These are phyloP conservation scores for Zaprionus ghesquierei DNA, from an alignment of 1,140 invertebrate genomes.

Conservation along the genomic window DNA sequence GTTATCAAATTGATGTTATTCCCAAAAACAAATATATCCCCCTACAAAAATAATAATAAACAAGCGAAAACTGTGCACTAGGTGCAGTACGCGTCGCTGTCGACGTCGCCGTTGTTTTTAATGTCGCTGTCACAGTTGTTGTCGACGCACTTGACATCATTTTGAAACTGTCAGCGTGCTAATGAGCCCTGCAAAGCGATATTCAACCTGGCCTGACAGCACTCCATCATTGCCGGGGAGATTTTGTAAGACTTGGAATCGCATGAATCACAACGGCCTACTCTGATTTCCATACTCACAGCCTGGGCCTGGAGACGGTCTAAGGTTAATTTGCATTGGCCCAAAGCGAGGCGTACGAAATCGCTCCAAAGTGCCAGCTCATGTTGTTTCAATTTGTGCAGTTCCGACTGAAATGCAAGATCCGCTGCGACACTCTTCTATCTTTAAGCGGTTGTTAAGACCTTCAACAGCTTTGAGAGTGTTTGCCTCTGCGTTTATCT, in stretches of 20 bases:
- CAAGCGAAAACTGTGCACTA: conserved; percentile 13
- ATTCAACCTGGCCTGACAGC: conserved; percentile 30
- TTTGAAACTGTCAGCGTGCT: conserved; percentile 68
- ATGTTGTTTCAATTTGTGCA: conserved; percentile 42
- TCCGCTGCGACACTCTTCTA: conserved; percentile 1
- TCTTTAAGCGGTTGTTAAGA: conserved; percentile 14
- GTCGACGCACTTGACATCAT: conserved; percentile 68
- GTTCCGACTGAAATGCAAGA: conserved; percentile 6
- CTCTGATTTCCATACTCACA: neutral
- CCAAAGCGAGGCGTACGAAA: conserved; percentile 3
- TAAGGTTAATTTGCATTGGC: conserved; percentile 41
- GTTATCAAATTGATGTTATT: conserved; percentile 52
- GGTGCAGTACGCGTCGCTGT: neutral
- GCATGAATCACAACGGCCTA: conserved; percentile 30
- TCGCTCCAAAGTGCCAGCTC: conserved; percentile 32
- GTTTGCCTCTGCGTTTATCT: too few relatives aligned
- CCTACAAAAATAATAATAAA: conserved; percentile 44
- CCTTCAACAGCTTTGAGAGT: conserved; percentile 42
- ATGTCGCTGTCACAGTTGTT: neutral
- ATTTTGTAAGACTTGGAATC: conserved; percentile 42
- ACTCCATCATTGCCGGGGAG: conserved; percentile 34
- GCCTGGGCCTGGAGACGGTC: neutral
- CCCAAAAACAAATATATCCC: conserved; percentile 16
- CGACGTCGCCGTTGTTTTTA: neutral
- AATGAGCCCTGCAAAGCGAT: conserved; percentile 72